These are phyloP conservation scores for Scaptodrosophila lebanonensis DNA, from an alignment of 1,140 invertebrate species.

Conservation along the genomic window DNA sequence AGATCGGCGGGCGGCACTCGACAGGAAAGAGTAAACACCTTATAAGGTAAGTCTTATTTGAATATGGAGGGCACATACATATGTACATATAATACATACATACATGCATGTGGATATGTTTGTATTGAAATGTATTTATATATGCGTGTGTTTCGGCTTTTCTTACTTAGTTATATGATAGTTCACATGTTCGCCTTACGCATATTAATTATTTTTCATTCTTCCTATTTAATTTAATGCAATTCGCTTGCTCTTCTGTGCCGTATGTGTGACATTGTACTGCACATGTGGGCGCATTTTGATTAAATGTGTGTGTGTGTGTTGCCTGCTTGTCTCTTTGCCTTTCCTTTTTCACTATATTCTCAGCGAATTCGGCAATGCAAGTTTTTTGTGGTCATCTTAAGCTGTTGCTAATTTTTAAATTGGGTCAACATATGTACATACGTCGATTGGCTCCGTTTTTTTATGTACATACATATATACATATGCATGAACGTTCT, in stretches of 20 bases:
- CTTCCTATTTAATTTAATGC: constrained; percentile 30
- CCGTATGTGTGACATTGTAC: constrained; percentile 3
- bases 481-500: constrained; percentile 2
- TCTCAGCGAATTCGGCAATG: constrained; percentile 22
- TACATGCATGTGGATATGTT: neutral
- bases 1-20: constrained; percentile 12
- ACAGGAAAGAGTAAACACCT: constrained; percentile 41
- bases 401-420: constrained; percentile 45
- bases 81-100: too few species aligned
- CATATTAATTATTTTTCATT: constrained; percentile 28
- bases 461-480: constrained; percentile 12
- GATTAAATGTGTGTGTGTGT: neutral
- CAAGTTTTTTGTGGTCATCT: constrained; percentile 19
- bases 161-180: constrained; percentile 2
- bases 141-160: constrained; percentile 10
- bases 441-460: constrained; percentile 21
- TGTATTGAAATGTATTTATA: constrained; percentile 22
- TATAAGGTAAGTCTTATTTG: constrained; percentile 59
- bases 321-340: constrained; percentile 13
- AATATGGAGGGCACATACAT: constrained; percentile 1
- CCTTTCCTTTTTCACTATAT: constrained; percentile 22
- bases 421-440: constrained; percentile 63
- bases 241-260: constrained; percentile 15
- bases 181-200: constrained; percentile 5
- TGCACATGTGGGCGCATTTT: constrained; percentile 18